Percentiles rank a stretch among this genome's conserved stretches.
Evolutionary conservation across 2,113 vertebrate genomes (phyloP).

Genomic region (Petrocephalus microphthalmus): DNA sequence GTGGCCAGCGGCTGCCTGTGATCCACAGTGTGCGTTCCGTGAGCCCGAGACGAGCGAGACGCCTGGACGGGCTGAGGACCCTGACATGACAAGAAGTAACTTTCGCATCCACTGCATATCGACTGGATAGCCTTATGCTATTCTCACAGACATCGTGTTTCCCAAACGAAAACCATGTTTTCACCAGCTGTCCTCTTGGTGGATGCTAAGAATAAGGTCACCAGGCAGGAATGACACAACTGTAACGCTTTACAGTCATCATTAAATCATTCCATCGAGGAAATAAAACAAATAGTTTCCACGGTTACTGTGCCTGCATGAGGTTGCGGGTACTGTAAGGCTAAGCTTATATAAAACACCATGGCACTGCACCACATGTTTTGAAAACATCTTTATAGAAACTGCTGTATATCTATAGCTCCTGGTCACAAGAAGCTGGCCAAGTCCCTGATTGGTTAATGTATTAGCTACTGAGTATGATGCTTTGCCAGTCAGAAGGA

Average conservation of each 20-base stretch:
- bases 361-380: neutral
- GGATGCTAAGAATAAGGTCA: conserved; percentile 5
- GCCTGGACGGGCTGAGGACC: too few relatives aligned
- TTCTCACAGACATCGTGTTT: neutral
- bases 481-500: neutral
- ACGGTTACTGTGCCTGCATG: neutral
- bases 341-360: neutral
- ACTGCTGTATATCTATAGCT: neutral
- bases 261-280: neutral
- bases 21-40: too few relatives aligned
- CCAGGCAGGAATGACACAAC: neutral
- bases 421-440: neutral
- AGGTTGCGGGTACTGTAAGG: neutral
- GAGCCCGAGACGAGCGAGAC: too few relatives aligned
- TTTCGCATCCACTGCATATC: neutral
- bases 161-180: neutral
- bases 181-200: neutral
- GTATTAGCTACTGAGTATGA: neutral
- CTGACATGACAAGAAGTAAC: neutral
- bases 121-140: neutral
- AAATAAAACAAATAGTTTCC: neutral
- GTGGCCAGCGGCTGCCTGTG: too few relatives aligned
- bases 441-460: neutral
- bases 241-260: neutral
- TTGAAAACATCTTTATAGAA: neutral